Percentiles rank a stretch among this genome's conserved stretches.
These are phyloP conservation scores for Salvelinus namaycush DNA, from an alignment of 2,113 vertebrate genomes.

Conservation along the genomic window DNA sequence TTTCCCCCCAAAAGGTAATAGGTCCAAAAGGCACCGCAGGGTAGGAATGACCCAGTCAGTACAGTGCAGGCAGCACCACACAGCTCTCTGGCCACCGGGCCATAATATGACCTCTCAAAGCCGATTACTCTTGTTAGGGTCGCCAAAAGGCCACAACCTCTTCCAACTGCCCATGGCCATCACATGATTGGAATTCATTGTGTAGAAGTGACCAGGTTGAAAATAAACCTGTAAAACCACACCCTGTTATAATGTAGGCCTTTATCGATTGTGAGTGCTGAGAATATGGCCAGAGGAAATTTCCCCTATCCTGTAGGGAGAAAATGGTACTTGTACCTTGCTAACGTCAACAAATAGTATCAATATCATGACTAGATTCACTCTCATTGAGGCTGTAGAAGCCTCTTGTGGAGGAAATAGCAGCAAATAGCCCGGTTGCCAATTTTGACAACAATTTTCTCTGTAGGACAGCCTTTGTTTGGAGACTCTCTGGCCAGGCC, in stretches of 20 bases:
- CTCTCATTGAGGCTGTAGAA: conserved; percentile 17
- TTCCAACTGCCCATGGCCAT: not conserved
- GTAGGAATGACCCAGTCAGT: not conserved
- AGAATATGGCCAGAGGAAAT: not conserved
- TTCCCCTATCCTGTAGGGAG: not conserved
- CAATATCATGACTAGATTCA: not conserved
- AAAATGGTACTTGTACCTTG: not conserved
- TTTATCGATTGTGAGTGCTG: not conserved
- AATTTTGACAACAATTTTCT: conserved; percentile 13
- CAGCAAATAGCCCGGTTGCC: conserved; percentile 27
- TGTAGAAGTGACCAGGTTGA: not conserved
- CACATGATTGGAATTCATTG: not conserved
- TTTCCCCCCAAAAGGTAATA: too few species aligned
- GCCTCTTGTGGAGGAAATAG: conserved; percentile 18
- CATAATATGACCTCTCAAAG: not conserved
- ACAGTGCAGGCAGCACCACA: too few species aligned
- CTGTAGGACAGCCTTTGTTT: not conserved
- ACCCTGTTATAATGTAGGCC: not conserved
- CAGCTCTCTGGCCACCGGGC: not conserved
- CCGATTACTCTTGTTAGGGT: not conserved
- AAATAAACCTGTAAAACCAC: not conserved
- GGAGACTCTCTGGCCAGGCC: not conserved
- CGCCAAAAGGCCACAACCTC: not conserved
- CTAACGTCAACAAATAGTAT: conserved; percentile 5
- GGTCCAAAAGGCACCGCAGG: not conserved